Base-by-base conservation (phyloP, 2,113 vertebrate species). In the Psettodes erumei region DNA sequence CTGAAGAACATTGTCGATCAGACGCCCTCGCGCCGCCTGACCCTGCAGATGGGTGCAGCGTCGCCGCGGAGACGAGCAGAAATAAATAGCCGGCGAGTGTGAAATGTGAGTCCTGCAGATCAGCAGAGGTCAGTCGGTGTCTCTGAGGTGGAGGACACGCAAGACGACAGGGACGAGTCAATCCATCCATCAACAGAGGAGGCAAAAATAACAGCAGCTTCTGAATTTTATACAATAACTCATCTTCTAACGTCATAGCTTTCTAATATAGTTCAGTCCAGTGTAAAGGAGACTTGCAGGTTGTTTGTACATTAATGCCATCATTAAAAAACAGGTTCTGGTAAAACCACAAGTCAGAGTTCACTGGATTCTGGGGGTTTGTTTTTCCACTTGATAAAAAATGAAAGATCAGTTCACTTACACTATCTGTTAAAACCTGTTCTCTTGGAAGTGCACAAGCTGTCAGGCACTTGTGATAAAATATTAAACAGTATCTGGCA, bases 101-200 rank as follows among this genome's bases (percentile, higher is more conserved):
- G 86, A 88, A 90, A 90, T 40, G 32, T 32, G 81, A 92, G 30
- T 35, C 80, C 45, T 5, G 10, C 37, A 55, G 68, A 77, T 78
- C 77, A 50, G 76, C 69, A 35, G 61, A 69, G 62, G 76, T 75
- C 74, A 54, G 70, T 7, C 1, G 1, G 56, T 2, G 56, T 71
- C 64, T 61, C 43, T 11, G 71, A 64, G 28, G 75, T 77, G 74
- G 65, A 74, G 23, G 53, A 42, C 30, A 5, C 45, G 37, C 58
- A 43, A 40, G 15, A 62, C 5, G 10, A 13, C 60, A 72, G 21
- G 21, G 65, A 43, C 18, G 35, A 30, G 30, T n/a, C 19, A 8
- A 38, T 27, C 2, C n/a, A 10, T 70, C 56, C 10, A 25, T 40
- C 42, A 50, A 19, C 38, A 30, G 54, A 37, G 35, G 45, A 59